Evolutionary conservation across 2,888 invertebrate species (phyloP).

Genomic region (Sesia apiformis): DNA sequence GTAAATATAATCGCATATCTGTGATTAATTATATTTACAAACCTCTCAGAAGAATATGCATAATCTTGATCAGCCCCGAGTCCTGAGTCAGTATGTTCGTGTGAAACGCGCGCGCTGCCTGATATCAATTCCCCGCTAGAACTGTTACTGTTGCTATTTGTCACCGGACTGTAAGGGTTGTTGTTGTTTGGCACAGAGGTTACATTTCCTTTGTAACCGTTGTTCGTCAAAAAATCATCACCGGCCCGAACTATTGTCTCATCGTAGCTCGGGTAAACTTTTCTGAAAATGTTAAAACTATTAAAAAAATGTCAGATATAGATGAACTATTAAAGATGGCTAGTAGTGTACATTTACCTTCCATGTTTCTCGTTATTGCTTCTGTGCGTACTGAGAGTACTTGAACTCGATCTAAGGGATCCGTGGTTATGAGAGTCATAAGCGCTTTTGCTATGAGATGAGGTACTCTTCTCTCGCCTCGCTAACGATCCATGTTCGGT

Average conservation of each 20-base stretch:
- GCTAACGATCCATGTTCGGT: slow-evolving; percentile 60
- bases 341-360: slow-evolving; percentile 24
- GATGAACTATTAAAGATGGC: no score
- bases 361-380: slow-evolving; percentile 65
- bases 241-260: slow-evolving; percentile 41
- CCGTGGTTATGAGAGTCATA: slow-evolving; percentile 62
- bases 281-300: slow-evolving; percentile 32
- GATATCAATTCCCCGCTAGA: slow-evolving; percentile 68
- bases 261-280: slow-evolving; percentile 59
- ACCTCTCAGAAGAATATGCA: slow-evolving; percentile 80
- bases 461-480: slow-evolving; percentile 53
- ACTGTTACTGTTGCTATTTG: slow-evolving; percentile 69
- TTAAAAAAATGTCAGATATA: neutral
- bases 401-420: slow-evolving; percentile 75
- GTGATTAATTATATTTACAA: no score
- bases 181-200: slow-evolving; percentile 56
- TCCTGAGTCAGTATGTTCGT: slow-evolving; percentile 86
- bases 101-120: slow-evolving; percentile 76
- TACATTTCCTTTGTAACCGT: slow-evolving; percentile 56
- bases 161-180: slow-evolving; percentile 66
- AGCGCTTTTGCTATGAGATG: slow-evolving; percentile 43
- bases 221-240: slow-evolving; percentile 60
- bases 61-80: slow-evolving; percentile 85
- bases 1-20: no score
- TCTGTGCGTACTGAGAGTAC: slow-evolving; percentile 73